Evolutionary conservation across 2,888 invertebrate genomes (phyloP), one percentile per base, ranked within the genome.

Genomic region (Drosophila mercatorum): DNA sequence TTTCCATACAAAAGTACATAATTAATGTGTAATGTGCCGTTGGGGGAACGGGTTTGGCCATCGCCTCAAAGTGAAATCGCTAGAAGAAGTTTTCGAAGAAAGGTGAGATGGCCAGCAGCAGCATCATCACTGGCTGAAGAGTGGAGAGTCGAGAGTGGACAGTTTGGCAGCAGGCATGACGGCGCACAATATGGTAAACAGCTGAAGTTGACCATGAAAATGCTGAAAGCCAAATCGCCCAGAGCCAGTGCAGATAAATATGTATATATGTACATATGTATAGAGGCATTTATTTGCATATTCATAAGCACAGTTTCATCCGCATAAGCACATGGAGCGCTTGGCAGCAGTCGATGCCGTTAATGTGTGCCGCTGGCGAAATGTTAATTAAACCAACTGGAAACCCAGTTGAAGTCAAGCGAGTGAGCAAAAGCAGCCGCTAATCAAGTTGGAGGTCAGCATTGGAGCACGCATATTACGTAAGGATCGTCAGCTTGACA

Each of bases 391-490:
- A 78, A 69, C 62, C 66, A 71, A 75, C 72, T 72, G 72, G 75
- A 88, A 75, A 72, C 64, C 64, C 60, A 66, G 62, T 60, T 51
- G 63, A 56, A 57, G 86, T 68, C 74, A 58, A 65, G 71, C 67
- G 52, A 62, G 60, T 49, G 56, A 70, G 69, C 60, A 63, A 68
- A 68, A 66, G 76, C 69, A 64, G 77, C 62, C 74, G 80, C 80
- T 80, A 80, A 85, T 89, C 90, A 89, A 85, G 88, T 89, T 85
- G 85, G 85, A 89, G 85, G 90, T 85, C 85, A 85, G 68, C 73
- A 57, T 46, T 62, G 72, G 68, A 68, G 72, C 71, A 64, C 62
- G 57, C 76, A 76, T 60, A 58, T 84, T 89, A 84, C 83, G 85
- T 88, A 84, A 83, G 78, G 73, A 78, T 80, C 60, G 61, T 56